Evolutionary conservation across 2,113 vertebrate species (phyloP).

Genomic region (Carollia perspicillata): DNA sequence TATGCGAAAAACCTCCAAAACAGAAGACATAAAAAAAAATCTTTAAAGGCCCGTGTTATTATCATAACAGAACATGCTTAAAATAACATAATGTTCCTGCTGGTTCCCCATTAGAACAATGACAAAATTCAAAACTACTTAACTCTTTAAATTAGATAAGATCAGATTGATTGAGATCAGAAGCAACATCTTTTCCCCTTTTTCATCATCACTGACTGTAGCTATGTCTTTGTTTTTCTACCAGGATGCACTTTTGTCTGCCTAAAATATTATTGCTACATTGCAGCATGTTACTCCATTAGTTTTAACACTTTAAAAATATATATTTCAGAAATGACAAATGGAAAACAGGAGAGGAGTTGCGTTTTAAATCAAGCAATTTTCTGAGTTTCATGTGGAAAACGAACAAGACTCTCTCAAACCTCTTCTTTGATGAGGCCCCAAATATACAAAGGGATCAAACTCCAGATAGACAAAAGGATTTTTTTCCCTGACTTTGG

Average conservation of each 20-base stretch:
- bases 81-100: background rate
- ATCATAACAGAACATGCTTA: conserved; percentile 34
- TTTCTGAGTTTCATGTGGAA: conserved; percentile 77
- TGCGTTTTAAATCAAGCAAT: conserved; percentile 77
- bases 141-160: conserved; percentile 51
- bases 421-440: conserved; percentile 66
- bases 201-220: conserved; percentile 55
- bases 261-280: conserved; percentile 75
- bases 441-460: conserved; percentile 61
- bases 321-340: conserved; percentile 78
- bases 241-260: conserved; percentile 74
- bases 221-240: conserved; percentile 73
- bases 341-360: conserved; percentile 75
- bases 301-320: conserved; percentile 79
- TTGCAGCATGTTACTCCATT: conserved; percentile 78
- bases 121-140: conserved; percentile 48
- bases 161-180: conserved; percentile 61
- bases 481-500: conserved; percentile 49
- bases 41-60: conserved; percentile 25
- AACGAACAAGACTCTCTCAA: conserved; percentile 73
- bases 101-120: conserved; percentile 16
- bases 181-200: conserved; percentile 64
- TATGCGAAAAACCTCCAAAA: conserved; percentile 51
- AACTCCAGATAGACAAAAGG: conserved; percentile 63
- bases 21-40: conserved; percentile 13